These are phyloP conservation scores for Heterodera carotae DNA, from an alignment of 1,140 invertebrate species.

Conservation along the genomic window DNA sequence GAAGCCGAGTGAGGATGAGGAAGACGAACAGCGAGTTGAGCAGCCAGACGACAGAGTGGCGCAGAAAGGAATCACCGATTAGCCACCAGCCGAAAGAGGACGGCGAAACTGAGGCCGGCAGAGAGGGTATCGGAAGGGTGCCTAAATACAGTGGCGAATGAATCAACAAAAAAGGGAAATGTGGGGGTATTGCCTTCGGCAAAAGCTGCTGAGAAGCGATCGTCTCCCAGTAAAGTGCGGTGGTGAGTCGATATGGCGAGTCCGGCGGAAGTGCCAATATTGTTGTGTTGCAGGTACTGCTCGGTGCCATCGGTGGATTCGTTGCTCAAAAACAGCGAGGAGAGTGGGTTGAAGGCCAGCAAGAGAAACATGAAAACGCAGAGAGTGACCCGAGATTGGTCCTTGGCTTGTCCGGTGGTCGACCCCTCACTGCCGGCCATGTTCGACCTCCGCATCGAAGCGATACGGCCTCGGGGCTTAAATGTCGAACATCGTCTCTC, in stretches of 20 bases:
- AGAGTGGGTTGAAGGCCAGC: conserved; percentile 48
- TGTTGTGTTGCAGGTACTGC: conserved; percentile 21
- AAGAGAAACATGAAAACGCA: conserved; percentile 55
- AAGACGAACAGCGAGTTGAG: conserved; percentile 47
- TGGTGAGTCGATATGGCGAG: conserved; percentile 24
- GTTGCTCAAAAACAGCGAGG: conserved; percentile 35
- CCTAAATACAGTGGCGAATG: not conserved
- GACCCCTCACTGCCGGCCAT: conserved; percentile 37
- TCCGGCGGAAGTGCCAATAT: conserved; percentile 2
- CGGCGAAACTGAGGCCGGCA: not conserved
- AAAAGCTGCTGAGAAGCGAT: conserved; percentile 6
- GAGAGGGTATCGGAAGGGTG: not conserved
- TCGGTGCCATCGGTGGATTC: conserved; percentile 2
- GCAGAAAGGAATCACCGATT: conserved; percentile 4
- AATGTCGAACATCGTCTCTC: not conserved
- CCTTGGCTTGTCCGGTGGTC: conserved; percentile 20
- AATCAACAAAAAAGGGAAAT: too few species aligned
- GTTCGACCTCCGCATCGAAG: conserved; percentile 21
- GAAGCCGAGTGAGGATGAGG: conserved; percentile 39
- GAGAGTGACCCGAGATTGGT: conserved; percentile 41
- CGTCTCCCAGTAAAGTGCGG: conserved; percentile 23
- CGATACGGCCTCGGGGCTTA: conserved; percentile 6
- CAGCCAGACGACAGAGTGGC: conserved; percentile 46
- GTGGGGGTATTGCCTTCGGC: not conserved
- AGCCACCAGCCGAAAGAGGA: conserved; percentile 11